Base-by-base conservation (phyloP, 2,113 vertebrate genomes). In the Cottus gobio region DNA sequence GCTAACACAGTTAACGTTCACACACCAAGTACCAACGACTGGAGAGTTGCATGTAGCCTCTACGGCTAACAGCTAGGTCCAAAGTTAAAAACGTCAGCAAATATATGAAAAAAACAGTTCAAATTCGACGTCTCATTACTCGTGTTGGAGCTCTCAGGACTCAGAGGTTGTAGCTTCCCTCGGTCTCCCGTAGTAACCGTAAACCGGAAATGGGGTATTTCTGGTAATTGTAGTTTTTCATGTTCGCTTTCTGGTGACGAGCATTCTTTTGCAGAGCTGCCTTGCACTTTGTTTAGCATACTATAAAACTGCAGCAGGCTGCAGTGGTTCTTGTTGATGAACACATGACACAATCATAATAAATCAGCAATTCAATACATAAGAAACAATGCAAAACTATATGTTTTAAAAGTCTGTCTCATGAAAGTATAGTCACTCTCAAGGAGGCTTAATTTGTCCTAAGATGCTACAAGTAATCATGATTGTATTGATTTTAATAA, bases 131-230 rank as follows among this genome's bases (percentile, higher is more conserved):
- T 73, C 58, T 73, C 12, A 1, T 24, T 7, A 26, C 39, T 61
- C 71, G 15, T 46, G 22, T 13, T 52, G 26, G 3, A n/a, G 18
- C 34, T 74, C 0, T n/a, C 11, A 16, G 3, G 0, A 2, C 30
- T 36, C 4, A 9, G 20, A 61, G 10, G 9, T 9, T 71, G 66
- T 18, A 71, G 79, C 89, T 87, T 92, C 80, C 75, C 58, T 81
- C 24, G 54, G 94, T 95, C 90, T 89, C 86, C 95, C 91, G n/a
- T 94, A 84, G 94, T 93, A 95, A 96, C 95, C 82, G 74, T 71
- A 84, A 73, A 89, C 92, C 89, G 92, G 93, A 92, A 93, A 36
- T 31, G 0, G 0, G 16, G 31, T 48, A 0, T 22, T 42, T 31
- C 15, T 88, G 92, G 92, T 63, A 82, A 13, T 82, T 92, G 92